Evolutionary conservation across 2,113 vertebrate genomes (phyloP).

Genomic region (Chionis minor): DNA sequence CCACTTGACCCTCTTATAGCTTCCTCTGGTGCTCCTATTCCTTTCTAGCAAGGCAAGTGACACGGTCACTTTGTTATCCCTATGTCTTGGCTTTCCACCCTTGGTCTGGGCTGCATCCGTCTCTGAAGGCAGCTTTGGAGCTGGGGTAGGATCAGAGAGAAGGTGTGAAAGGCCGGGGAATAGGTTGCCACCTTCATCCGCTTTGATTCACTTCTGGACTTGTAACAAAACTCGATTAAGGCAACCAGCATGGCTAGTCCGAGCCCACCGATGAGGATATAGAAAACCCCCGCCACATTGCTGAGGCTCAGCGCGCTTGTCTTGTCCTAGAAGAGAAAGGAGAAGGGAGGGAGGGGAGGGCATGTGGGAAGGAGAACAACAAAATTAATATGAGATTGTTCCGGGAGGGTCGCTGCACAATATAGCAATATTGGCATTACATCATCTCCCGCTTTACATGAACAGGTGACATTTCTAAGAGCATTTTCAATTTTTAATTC

Average conservation of each 20-base stretch:
- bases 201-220: conserved; percentile 96
- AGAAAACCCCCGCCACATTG: conserved; percentile 99
- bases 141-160: conserved; percentile 78
- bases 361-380: conserved; percentile 49
- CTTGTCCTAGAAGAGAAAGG: conserved; percentile 87
- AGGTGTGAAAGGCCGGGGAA: conserved; percentile 84
- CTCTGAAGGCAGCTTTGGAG: conserved; percentile 80
- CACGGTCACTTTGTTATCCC: neutral
- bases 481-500: conserved; percentile 34
- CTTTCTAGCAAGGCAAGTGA: neutral
- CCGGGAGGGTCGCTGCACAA: conserved; percentile 15
- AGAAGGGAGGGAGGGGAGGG: conserved; percentile 46
- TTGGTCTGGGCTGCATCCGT: conserved; percentile 71
- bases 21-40: neutral
- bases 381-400: conserved; percentile 59
- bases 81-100: conserved; percentile 22
- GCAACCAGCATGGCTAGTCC: conserved; percentile 99
- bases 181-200: conserved; percentile 95
- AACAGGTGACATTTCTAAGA: conserved; percentile 35
- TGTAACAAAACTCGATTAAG: conserved; percentile 99
- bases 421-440: conserved; percentile 38
- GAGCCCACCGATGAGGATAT: conserved; percentile 98
- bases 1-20: neutral
- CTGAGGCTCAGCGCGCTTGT: conserved; percentile 98
- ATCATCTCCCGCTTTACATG: conserved; percentile 51